Conservation (phyloP, 2,113 vertebrate genomes). For the Oreochromis tanganicae region DNA sequence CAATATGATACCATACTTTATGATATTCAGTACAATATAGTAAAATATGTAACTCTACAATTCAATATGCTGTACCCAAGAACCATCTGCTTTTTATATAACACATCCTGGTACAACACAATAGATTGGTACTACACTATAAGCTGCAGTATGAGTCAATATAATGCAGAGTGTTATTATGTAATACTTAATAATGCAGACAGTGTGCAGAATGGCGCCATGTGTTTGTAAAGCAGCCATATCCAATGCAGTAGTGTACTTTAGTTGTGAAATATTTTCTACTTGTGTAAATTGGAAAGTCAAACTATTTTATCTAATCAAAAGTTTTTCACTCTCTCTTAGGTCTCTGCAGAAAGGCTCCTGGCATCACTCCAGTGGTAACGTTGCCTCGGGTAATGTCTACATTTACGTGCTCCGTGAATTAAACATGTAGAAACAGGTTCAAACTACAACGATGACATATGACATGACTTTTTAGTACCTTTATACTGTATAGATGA, state of each 20-base stretch:
- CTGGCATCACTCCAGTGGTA: slow-evolving; percentile 71
- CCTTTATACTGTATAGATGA: background rate
- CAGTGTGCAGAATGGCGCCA: background rate
- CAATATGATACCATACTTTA: background rate
- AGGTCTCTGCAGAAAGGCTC: slow-evolving; percentile 74
- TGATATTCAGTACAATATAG: background rate
- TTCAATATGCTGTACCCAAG: background rate
- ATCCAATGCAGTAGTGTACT: background rate
- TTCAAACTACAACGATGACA: background rate
- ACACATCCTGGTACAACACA: background rate
- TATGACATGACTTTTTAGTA: background rate
- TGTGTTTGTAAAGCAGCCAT: background rate
- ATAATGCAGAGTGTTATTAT: background rate
- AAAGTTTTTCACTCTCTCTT: background rate
- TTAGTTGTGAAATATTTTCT: background rate
- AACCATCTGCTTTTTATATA: background rate
- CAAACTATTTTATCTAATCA: background rate
- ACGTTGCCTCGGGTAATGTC: slow-evolving; percentile 58
- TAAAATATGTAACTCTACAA: background rate
- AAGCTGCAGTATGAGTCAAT: background rate
- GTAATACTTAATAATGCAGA: background rate
- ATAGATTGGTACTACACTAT: background rate
- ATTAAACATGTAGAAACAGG: background rate
- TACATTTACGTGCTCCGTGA: background rate
- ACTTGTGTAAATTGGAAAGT: background rate